Conservation (phyloP, 2,888 invertebrate genomes). For the Drosophila recens region DNA sequence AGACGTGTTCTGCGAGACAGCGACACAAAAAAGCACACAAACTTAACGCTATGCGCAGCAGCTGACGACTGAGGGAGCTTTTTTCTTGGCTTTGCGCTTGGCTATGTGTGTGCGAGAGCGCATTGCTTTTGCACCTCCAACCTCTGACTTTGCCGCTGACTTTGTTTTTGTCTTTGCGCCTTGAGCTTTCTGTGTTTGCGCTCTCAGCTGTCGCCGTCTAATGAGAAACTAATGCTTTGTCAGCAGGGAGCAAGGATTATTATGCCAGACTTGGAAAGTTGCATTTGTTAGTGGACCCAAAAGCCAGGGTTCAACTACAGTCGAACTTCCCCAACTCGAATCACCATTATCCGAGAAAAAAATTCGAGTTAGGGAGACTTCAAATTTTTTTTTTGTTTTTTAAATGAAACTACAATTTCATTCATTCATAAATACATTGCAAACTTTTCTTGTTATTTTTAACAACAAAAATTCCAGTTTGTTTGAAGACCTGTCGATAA, state of each 20-base stretch:
- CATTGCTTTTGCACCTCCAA: conserved; percentile 51
- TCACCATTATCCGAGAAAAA: too few species aligned
- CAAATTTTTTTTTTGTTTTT: too few species aligned
- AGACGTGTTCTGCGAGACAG: conserved; percentile 58
- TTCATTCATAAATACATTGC: too few species aligned
- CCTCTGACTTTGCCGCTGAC: conserved; percentile 41
- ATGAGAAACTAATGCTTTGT: conserved; percentile 22
- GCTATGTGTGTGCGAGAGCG: conserved; percentile 51
- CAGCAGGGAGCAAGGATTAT: conserved; percentile 19
- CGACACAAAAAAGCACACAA: conserved; percentile 65
- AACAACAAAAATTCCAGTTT: too few species aligned
- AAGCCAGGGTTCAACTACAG: conserved; percentile 27
- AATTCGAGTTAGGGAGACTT: too few species aligned
- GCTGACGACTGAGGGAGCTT: conserved; percentile 84
- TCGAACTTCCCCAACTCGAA: too few species aligned
- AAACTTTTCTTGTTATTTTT: too few species aligned
- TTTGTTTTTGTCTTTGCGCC: conserved; percentile 21
- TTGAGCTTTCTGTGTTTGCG: conserved; percentile 46
- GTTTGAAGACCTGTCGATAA: too few species aligned
- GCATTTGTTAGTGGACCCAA: conserved; percentile 1
- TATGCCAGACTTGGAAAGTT: conserved; percentile 20
- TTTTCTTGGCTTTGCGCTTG: conserved; percentile 71
- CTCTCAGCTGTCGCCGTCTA: conserved; percentile 48
- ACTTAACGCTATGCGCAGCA: conserved; percentile 85
- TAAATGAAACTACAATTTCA: too few species aligned